Base-by-base conservation (phyloP, 2,888 invertebrate genomes). In the Orthosia incerta region DNA sequence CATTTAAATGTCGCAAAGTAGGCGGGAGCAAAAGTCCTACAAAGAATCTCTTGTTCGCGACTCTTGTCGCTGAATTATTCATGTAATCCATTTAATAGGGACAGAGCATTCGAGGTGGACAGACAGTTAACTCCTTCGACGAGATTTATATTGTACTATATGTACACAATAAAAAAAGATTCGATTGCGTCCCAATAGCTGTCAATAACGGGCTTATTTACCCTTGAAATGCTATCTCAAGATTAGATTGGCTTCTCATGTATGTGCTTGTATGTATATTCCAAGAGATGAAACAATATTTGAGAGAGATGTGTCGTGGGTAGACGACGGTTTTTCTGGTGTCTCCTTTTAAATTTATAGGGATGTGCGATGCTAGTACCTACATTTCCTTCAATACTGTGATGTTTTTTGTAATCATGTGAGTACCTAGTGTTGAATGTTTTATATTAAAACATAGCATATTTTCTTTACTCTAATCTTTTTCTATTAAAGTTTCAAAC, bases 41-140 rank as follows among this genome's bases (percentile, higher is more conserved):
- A 72, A 89, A 87, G 90, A 90, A 90, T 90, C 86, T 86, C 84
- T 85, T 88, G 89, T 89, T 89, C 89, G 88, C 88, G 88, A 89
- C 89, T 91, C 84, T 89, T 90, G 85, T 86, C 89, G 80, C 89
- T 95, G 95, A 95, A 95, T 95, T 88, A 95, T 95, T 94, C 94
- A 95, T 95, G 94, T 95, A 95, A 95, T 95, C 92, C 92, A 92
- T 92, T 92, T 93, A 94, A 93, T 93, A 93, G 92, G 89, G 87
- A 76, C 85, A 84, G 86, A 81, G 71, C 76, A 74, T 79, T 86
- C 64, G 71, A 87, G 84, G 84, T 87, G 80, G 82, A 76, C 79
- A 76, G 64, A 76, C 70, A 69, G 84, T 87, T 88, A 86, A 88
- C 86, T 86, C 85, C 82, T 87, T 86, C 75, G 73, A 83, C 68